Conservation (phyloP, 1,140 invertebrate species). For the Drosophila truncata region DNA sequence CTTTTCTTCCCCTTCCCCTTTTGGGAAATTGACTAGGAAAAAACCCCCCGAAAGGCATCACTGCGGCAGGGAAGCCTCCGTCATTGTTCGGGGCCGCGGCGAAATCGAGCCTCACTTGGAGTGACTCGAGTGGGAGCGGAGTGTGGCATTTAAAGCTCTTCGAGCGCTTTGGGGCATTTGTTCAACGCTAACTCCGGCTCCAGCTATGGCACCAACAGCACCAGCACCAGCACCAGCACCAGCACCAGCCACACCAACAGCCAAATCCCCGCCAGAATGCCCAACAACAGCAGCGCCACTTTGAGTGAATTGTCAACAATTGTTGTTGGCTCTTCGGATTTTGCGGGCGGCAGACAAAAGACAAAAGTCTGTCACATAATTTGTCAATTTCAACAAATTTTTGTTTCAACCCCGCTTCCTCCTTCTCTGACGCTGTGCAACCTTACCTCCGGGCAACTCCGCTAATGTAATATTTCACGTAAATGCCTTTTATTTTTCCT, state of each 20-base stretch:
- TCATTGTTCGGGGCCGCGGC: slow-evolving; percentile 72
- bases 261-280: slow-evolving; percentile 1
- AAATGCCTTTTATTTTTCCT: slow-evolving; percentile 69
- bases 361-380: slow-evolving; percentile 82
- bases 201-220: slow-evolving; percentile 16
- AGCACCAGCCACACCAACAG: slow-evolving; percentile 2
- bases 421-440: background rate
- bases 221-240: background rate
- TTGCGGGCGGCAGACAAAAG: slow-evolving; percentile 68
- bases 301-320: slow-evolving; percentile 84
- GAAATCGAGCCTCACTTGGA: slow-evolving; percentile 72
- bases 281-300: slow-evolving; percentile 41
- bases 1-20: background rate
- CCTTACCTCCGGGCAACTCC: slow-evolving; percentile 9
- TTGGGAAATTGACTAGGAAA: background rate
- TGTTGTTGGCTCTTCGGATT: slow-evolving; percentile 79
- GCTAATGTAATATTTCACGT: slow-evolving; percentile 68
- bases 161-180: slow-evolving; percentile 81
- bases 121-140: slow-evolving; percentile 56
- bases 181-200: slow-evolving; percentile 66
- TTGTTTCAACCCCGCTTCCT: slow-evolving; percentile 19
- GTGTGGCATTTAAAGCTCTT: slow-evolving; percentile 76
- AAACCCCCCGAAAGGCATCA: slow-evolving; percentile 14
- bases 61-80: slow-evolving; percentile 12
- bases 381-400: slow-evolving; percentile 80